Base-by-base conservation (phyloP, 2,888 invertebrate genomes). In the Mactromeris polynyma region DNA sequence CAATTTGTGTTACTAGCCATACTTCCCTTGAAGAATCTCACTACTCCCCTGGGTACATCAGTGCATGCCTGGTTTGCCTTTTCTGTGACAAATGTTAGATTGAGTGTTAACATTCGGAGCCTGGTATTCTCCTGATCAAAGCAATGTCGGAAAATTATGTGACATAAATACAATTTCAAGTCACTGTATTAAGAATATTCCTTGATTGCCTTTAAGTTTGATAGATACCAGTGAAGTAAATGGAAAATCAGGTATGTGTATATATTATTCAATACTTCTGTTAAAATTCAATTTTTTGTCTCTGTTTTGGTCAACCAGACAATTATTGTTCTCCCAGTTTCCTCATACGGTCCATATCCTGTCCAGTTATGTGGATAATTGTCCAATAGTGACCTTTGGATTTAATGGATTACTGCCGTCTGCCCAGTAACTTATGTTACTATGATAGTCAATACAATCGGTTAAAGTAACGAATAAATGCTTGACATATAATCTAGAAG, bases 31-130 rank as follows among this genome's bases (percentile, higher is more conserved):
- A 64, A n/a, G 26, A 64, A 64, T 26, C 46, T 64, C 26, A 26
- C 1, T 9, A 64, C 4, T 64, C 58, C 58, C 58, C 11, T 4
- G 58, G 58, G 58, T 64, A 64, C n/a, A n/a, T 64, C 46, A 46
- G 58, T 64, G 58, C 11, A n/a, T n/a, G 58, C n/a, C 58, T 64
- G 58, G n/a, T 64, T 64, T 26, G 58, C n/a, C n/a, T 64, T 64
- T n/a, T 26, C 58, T 64, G 26, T 26, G 58, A 64, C 58, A 64
- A 64, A 64, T 26, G 58, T 58, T 58, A 58, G 2, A 58, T 58
- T 58, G 58, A 6, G 58, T 58, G 21, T 64, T 64, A 64, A 26
- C 58, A 64, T 26, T 26, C 7, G n/a, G 58, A 64, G 26, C 26
- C n/a, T 9, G 3, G 26, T 64, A 26, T 64, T 64, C 0, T 26